Base-by-base conservation (phyloP, 2,113 vertebrate species). In the Desmodus rotundus region DNA sequence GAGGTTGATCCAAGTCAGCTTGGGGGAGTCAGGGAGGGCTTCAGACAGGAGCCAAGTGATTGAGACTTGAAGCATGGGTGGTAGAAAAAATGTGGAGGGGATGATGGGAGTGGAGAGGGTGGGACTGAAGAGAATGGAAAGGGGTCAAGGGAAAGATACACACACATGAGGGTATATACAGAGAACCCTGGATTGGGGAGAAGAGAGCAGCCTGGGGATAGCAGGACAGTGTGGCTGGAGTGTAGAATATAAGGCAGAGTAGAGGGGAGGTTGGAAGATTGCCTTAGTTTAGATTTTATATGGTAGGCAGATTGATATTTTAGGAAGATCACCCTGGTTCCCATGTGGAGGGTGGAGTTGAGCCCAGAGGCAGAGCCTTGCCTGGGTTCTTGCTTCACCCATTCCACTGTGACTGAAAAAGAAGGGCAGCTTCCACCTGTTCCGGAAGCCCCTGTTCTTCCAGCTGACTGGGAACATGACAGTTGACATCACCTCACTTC, bases 21-120 rank as follows among this genome's bases (percentile, higher is more conserved):
- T 7, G 0, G 0, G 20, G 13, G 1, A 43, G 52, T 63, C 28
- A 24, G 4, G 54, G 33, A 43, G 26, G 10, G 28, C 6, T 38
- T 38, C 22, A 15, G 78, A 28, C 7, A 31, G 26, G 17, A 4
- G 19, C 38, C 38, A 10, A 17, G 50, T n/a, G 28, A n/a, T 20
- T n/a, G 83, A 45, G 68, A 45, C n/a, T 9, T 36, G 19, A 38
- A 54, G 24, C 33, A 10, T 13, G 13, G 36, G 1, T 33, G 26
- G 63, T 33, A 63, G 63, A 54, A 31, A 45, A n/a, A 63, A 74
- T 38, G 26, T 22, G 28, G 26, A 19, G 8, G 38, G 5, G 16
- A 4, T 22, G 24, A 28, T 13, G 28, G 45, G 41, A 78, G n/a
- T 0, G 8, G 45, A 56, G 15, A 77, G 7, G 4, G 16, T 11